Evolutionary conservation across 2,797 vertebrate genomes (phyloP), one percentile per base, ranked within the genome.

Genomic region (Sorex maritimensis): DNA sequence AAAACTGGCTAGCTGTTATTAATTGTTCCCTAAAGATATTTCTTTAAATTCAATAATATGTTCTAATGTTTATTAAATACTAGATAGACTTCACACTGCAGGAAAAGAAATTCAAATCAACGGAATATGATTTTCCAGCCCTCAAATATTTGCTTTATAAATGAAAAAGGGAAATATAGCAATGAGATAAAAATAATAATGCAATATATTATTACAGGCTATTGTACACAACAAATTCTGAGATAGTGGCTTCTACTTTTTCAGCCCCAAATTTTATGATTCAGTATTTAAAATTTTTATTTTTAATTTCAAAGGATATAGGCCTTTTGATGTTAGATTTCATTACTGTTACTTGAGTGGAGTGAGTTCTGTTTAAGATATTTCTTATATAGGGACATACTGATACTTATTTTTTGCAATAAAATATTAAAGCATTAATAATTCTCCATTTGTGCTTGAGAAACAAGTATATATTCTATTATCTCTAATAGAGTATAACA

Each of bases 151-250:
- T 84, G 21, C 2, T 28, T 30, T 82, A 61, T 87, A 79, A 65
- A 6, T 38, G 24, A 24, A 8, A 67, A 67, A 85, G 15, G 52
- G 38, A 69, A 19, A 2, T 15, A n/a, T 28, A 85, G 24, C 71
- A 12, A 49, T 83, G 49, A 58, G 82, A 80, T 52, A 49, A 24
- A 87, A 73, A 52, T 49, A 80, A 75, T 52, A 81, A 67, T 81
- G 7, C 15, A 82, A 19, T 0, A 17, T 17, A 11, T 61, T 26
- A 82, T 41, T 63, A 72, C 0, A 44, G 8, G 52, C 1, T 7
- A 41, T 81, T 30, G 9, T 55, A 67, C 9, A 21, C 79, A 58
- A 49, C 0, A 44, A 73, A 74, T 73, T 78, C 26, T 78, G 15
- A 49, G 78, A 38, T 71, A 52, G 10, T 49, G 15, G 2, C 4